Base-by-base conservation (phyloP, 1,140 invertebrate species). In the Zaprionus lachaisei region DNA sequence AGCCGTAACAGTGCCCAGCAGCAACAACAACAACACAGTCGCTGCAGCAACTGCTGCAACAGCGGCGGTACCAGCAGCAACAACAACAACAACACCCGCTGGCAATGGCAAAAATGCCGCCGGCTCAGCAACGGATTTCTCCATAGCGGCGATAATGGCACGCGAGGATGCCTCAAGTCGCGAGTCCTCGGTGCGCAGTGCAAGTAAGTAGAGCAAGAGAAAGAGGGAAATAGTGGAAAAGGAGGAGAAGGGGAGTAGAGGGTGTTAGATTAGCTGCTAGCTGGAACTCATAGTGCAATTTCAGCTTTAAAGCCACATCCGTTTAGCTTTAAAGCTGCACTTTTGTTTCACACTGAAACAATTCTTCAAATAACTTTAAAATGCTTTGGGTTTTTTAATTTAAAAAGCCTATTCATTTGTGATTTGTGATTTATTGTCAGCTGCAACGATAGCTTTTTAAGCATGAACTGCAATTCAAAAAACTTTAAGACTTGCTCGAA, bases 81-180 rank as follows among this genome's bases (percentile, higher is more conserved):
- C 63, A 49, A 73, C 65, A 41, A 68, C 83, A 24, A 74, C 80
- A 34, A 84, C 87, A 65, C 83, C 91, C 24, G 85, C 87, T 9
- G 72, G 87, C 20, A 73, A 64, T 41, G 87, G 79, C 79, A 92
- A 92, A 87, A 91, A 73, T 84, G 84, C 91, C 91, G 91, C 87
- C 91, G 91, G 91, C 83, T 92, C 91, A 11, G 97, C 97, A 78
- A 98, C 97, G 79, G 97, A 98, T 94, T 98, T 98, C 94, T 98
- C 97, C 72, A 98, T 98, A 89, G 97, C 97, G 31, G 97, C 97
- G 54, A 98, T 98, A 87, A 98, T 98, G 97, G 96, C 96, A 62
- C 94, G 96, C 66, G 92, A 92, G 95, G 95, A 92, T 94, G 94
- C 81, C 93, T 94, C 62, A 93, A 95, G 87, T 94, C 94, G 93